Evolutionary conservation across 2,113 vertebrate species (phyloP).

Genomic region (Cebidichthys violaceus): DNA sequence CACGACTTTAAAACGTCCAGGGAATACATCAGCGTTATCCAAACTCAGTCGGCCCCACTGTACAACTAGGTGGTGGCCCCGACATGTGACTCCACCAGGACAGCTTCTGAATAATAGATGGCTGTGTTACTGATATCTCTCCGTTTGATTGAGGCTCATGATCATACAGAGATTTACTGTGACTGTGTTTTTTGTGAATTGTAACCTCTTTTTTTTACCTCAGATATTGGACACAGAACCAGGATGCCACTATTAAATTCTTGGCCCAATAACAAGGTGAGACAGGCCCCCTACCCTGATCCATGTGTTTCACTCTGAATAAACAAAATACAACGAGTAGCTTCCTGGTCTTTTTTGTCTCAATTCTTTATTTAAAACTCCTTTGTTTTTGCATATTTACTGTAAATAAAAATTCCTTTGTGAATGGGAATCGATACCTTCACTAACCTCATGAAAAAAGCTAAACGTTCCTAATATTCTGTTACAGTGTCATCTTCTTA

Average conservation of each 20-base stretch:
- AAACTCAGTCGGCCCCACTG: constrained; percentile 32
- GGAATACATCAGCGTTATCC: constrained; percentile 42
- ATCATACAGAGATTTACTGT: constrained; percentile 30
- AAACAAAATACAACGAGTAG: neutral
- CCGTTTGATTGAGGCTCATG: constrained; percentile 8
- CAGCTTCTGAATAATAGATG: constrained; percentile 58
- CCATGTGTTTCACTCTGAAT: constrained; percentile 6
- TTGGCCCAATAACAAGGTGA: neutral
- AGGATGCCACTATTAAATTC: neutral
- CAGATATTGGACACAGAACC: constrained; percentile 2
- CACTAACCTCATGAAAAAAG: neutral
- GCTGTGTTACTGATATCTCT: constrained; percentile 31
- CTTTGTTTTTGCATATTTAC: neutral
- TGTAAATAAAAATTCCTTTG: neutral
- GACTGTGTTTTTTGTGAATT: constrained; percentile 35
- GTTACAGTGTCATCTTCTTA: neutral
- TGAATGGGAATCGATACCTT: neutral
- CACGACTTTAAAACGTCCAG: constrained; percentile 23
- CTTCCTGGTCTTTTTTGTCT: neutral
- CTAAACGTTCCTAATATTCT: neutral
- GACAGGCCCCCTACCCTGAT: neutral
- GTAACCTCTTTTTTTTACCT: constrained; percentile 18
- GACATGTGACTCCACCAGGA: constrained; percentile 44
- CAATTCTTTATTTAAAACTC: neutral
- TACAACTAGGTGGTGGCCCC: constrained; percentile 60